phyloP scores from a whole-genome alignment of 2,888 invertebrate species.

The Trachelus tabidus region DNA sequence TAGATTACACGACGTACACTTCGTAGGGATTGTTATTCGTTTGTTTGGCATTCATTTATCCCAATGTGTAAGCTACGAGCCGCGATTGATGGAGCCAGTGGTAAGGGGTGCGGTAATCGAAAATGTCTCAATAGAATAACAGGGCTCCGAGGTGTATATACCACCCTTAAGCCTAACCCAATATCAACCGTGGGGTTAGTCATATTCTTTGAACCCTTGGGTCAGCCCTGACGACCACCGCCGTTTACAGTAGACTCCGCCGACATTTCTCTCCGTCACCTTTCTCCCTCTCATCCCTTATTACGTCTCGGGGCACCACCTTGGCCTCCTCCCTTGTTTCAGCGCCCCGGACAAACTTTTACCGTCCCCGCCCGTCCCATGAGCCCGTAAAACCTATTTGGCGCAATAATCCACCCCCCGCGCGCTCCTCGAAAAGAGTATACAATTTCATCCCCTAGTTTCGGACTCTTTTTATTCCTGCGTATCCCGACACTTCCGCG shows the following conservation, averaged over 20 bases:
- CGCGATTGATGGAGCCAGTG: no score
- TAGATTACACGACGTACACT: no score
- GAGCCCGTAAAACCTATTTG: not conserved
- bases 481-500: no score
- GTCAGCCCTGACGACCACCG: constrained; percentile 5
- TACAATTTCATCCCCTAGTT: no score
- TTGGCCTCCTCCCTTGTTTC: not conserved
- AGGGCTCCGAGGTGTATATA: not conserved
- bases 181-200: constrained; percentile 8
- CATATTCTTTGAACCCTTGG: constrained; percentile 20
- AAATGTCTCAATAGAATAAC: constrained; percentile 13
- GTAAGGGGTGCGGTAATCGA: constrained; percentile 17
- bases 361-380: constrained; percentile 3
- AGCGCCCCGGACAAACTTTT: constrained; percentile 10
- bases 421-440: no score
- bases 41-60: no score
- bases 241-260: constrained; percentile 5
- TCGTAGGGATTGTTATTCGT: no score
- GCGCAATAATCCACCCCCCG: not conserved
- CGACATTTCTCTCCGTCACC: constrained; percentile 4
- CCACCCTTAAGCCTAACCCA: not conserved
- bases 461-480: no score
- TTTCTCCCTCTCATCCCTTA: not conserved
- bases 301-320: not conserved
- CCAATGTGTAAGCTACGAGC: no score